These are phyloP conservation scores for Crossaster papposus DNA, from an alignment of 53 echinoderm and acorn worm species.

Conservation along the genomic window DNA sequence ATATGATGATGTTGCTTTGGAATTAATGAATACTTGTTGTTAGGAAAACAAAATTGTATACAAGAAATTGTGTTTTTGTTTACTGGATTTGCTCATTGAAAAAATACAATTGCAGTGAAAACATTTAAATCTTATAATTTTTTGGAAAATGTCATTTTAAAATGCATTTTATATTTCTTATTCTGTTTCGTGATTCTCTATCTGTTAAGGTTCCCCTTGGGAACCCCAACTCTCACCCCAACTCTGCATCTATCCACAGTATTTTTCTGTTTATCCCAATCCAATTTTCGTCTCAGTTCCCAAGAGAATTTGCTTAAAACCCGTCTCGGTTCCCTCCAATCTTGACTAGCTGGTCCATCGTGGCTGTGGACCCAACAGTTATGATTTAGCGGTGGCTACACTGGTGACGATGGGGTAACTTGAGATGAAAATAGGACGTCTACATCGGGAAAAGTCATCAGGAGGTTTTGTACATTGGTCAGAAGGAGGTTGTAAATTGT, in stretches of 20 bases:
- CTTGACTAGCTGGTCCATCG: conserved; percentile 19
- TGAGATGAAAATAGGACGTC: conserved; percentile 1
- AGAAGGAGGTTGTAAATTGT: background rate
- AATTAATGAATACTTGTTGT: background rate
- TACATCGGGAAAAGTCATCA: background rate
- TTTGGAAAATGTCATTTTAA: no score
- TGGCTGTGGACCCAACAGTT: background rate
- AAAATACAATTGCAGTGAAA: no score
- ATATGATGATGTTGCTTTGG: background rate
- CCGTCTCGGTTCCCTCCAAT: conserved; percentile 14
- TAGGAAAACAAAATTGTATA: background rate
- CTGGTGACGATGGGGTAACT: conserved; percentile 24
- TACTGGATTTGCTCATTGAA: no score
- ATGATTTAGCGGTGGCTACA: background rate
- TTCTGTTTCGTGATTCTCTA: background rate
- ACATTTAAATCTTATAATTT: no score
- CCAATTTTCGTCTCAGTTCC: conserved; percentile 19
- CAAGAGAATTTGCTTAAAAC: background rate
- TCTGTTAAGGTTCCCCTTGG: background rate
- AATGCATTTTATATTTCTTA: background rate
- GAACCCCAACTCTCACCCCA: background rate
- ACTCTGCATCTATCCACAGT: background rate
- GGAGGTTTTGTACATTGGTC: conserved; percentile 8
- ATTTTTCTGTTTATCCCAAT: background rate
- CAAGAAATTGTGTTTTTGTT: no score